A percentile compares a stretch with the other conserved stretches of the same genome.
These are phyloP conservation scores for Phymatocera aterrima DNA, from an alignment of 2,888 invertebrate species.

Conservation along the genomic window DNA sequence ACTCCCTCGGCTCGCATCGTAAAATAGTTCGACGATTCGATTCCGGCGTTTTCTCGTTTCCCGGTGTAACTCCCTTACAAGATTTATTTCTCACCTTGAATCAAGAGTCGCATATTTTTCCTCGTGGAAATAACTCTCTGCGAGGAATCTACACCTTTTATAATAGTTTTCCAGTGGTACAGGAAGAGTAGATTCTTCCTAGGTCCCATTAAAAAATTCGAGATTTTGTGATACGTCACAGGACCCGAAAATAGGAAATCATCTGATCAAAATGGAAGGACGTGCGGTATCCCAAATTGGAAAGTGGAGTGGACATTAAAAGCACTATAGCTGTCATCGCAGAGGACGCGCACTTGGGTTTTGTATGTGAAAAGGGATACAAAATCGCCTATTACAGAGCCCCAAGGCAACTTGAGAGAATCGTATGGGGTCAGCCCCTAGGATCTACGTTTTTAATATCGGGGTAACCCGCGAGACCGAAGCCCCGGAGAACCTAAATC, in stretches of 20 bases:
- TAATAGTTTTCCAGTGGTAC: neutral
- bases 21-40: slow-evolving; percentile 38
- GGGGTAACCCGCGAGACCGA: neutral
- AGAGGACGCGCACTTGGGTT: too few species aligned
- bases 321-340: too few species aligned
- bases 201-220: too few species aligned
- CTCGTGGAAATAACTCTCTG: neutral
- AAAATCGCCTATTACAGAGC: neutral
- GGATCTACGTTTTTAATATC: neutral
- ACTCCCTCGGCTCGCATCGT: slow-evolving; percentile 30
- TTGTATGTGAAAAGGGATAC: neutral
- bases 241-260: neutral
- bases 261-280: neutral
- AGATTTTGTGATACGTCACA: neutral
- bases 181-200: too few species aligned
- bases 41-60: slow-evolving; percentile 24
- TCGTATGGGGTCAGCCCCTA: neutral
- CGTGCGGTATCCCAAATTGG: too few species aligned
- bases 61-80: neutral
- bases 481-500: neutral
- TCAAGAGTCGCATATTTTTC: slow-evolving; percentile 17
- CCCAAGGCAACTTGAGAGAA: neutral
- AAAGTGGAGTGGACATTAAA: too few species aligned
- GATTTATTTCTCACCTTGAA: slow-evolving; percentile 16
- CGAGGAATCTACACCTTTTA: neutral